Base-by-base conservation (phyloP, 2,797 vertebrate species). In the Chloroceryle amazona region DNA sequence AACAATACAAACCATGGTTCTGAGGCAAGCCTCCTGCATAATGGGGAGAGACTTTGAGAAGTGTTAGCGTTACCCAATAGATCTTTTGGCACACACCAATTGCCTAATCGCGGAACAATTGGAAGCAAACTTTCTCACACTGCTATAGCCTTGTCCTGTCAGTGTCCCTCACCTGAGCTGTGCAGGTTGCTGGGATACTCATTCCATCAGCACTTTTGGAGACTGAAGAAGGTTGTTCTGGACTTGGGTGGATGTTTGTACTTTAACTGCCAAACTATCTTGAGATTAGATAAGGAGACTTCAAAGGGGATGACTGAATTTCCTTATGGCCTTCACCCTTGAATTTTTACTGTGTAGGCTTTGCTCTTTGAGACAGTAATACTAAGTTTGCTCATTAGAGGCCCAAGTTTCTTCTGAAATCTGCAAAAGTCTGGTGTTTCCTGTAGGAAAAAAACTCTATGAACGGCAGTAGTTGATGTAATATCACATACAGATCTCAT, bases 271-370 rank as follows among this genome's bases (percentile, higher is more conserved):
- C 58, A n/a, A 25, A 31, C 31, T 25, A 7, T 46, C n/a, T 33
- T 18, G 10, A 80, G 4, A 14, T 16, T 61, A 29, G 28, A 41
- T 9, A 46, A n/a, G 49, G 78, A 74, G 33, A 46, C 35, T 31
- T 19, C 47, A 76, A 6, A 86, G 57, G 51, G 4, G 0, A 26
- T 71, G 54, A 44, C 42, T 89, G 72, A 78, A 63, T 80, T 90
- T 52, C 26, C 12, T 9, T 62, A 0, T 0, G 3, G 25, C 33
- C 9, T 79, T 79, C 1, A 3, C 25, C 6, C 28, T 67, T 55
- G 37, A 41, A 3, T 35, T 78, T 84, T 58, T 62, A 11, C 67
- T 16, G 11, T 76, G 22, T 31, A 26, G 39, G 39, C 9, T 66
- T 11, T n/a, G 0, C 41, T 92, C 31, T 72, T 89, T 13, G 42